Base-by-base conservation (phyloP, 1,140 invertebrate species). In the Drosophila nebulosa region DNA sequence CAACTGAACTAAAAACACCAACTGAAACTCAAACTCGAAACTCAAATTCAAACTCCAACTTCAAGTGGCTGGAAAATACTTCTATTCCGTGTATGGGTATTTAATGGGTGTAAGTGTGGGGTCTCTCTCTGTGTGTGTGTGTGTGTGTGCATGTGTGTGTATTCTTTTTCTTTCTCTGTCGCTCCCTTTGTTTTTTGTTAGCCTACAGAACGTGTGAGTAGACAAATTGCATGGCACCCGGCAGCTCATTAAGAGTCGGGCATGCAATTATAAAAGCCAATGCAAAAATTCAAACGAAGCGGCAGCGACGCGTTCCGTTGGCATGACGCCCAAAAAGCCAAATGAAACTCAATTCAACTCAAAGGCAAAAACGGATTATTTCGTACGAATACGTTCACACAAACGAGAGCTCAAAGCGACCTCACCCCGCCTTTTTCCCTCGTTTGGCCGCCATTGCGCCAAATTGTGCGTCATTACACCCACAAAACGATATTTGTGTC, bases 241-340 rank as follows among this genome's bases (percentile, higher is more conserved):
- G 78, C 75, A 72, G 81, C 81, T 86, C 81, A 86, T 86, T 86
- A 86, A 81, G 74, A 81, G 67, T 66, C 64, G 61, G 52, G 65
- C 74, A 75, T 86, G 83, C 81, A 88, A 86, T 86, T 86, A 86
- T 86, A 86, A 86, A 86, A 86, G 79, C 79, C 73, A 68, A 74
- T 72, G 77, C 75, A 83, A 69, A 81, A 73, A 46, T 64, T 50
- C 59, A 61, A 79, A 79, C 42, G 55, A 18, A 46, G 16, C 39
- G 39, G 7, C 35, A 53, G 4, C 30, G 30, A 12, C 30, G 30
- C 30, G 30, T 10, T 32, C 10, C 53, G 79, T 84, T 84, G 78
- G 73, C 79, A 79, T 84, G 63, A 50, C 81, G 74, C 64, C 78
- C 78, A 32, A 51, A 74, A 70, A 30, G 21, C 60, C 71, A 67